These are phyloP conservation scores for Cynaeus angustus DNA, from an alignment of 2,888 invertebrate species.

Conservation along the genomic window DNA sequence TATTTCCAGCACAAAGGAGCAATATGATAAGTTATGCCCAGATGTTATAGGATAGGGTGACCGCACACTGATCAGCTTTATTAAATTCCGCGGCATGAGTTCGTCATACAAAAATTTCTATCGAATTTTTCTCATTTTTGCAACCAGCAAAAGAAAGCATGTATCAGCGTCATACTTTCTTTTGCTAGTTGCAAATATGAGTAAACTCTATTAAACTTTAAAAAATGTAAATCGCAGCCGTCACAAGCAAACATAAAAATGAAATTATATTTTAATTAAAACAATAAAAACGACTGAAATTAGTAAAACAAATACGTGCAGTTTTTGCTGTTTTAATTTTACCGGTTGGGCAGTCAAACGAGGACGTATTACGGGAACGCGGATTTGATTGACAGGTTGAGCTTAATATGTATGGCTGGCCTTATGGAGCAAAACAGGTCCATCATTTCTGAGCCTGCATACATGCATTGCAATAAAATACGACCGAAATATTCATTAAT, in stretches of 20 bases:
- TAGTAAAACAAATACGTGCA: slow-evolving; percentile 48
- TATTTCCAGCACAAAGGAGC: slow-evolving; percentile 37
- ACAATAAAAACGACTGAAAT: slow-evolving; percentile 47
- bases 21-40: slow-evolving; percentile 38
- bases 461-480: slow-evolving; percentile 64
- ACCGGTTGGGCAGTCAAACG: slow-evolving; percentile 63
- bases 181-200: too few species aligned
- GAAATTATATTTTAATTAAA: slow-evolving; percentile 57
- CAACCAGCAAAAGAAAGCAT: slow-evolving; percentile 1
- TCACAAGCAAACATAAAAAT: slow-evolving; percentile 52
- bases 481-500: slow-evolving; percentile 65
- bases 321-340: slow-evolving; percentile 66
- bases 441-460: slow-evolving; percentile 62
- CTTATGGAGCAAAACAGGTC: slow-evolving; percentile 62
- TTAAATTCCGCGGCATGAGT: slow-evolving; percentile 25
- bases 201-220: slow-evolving; percentile 48
- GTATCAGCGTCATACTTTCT: too few species aligned
- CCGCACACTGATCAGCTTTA: slow-evolving; percentile 33
- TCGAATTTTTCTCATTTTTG: slow-evolving; percentile 7
- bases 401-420: slow-evolving; percentile 62
- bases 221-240: slow-evolving; percentile 52
- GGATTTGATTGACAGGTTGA: slow-evolving; percentile 61
- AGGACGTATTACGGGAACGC: slow-evolving; percentile 61
- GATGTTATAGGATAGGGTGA: slow-evolving; percentile 31
- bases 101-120: background rate